Conservation (phyloP, 2,797 vertebrate genomes). For the Microchirus variegatus region DNA sequence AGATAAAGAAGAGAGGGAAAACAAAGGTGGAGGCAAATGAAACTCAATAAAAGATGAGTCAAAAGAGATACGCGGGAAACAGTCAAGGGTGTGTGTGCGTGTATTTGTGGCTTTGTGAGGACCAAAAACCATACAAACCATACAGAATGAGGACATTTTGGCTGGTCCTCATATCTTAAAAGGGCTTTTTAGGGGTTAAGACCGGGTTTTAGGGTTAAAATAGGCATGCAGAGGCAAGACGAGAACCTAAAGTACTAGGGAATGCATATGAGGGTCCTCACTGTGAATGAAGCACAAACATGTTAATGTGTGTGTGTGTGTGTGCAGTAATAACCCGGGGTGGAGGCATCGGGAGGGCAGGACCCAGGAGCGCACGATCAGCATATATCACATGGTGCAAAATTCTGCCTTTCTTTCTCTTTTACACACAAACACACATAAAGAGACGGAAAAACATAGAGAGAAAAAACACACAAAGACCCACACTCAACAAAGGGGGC, state of each 20-base stretch:
- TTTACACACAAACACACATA: constrained; percentile 13
- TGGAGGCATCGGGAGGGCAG: constrained; percentile 47
- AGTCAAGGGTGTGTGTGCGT: constrained; percentile 40
- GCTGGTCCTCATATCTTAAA: no score
- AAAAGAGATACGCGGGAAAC: constrained; percentile 15
- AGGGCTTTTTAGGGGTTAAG: no score
- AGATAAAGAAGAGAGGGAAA: neutral
- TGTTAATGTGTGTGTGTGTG: constrained; percentile 1
- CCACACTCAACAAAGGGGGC: constrained; percentile 49
- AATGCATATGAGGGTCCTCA: no score
- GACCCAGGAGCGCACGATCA: constrained; percentile 65
- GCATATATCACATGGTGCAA: constrained; percentile 56
- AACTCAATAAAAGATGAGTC: neutral
- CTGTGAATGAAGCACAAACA: no score
- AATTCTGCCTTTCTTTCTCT: constrained; percentile 2
- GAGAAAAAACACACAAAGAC: constrained; percentile 6
- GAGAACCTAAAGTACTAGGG: no score
- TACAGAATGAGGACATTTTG: no score
- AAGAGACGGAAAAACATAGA: constrained; percentile 1
- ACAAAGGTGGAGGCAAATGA: neutral
- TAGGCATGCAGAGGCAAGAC: no score
- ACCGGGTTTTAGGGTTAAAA: no score
- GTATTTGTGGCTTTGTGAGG: neutral
- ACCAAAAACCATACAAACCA: no score
- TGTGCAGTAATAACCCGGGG: constrained; percentile 36